Evolutionary conservation across 2,113 vertebrate species (phyloP), one percentile per base, ranked within the genome.

Genomic region (Hypanus sabinus): DNA sequence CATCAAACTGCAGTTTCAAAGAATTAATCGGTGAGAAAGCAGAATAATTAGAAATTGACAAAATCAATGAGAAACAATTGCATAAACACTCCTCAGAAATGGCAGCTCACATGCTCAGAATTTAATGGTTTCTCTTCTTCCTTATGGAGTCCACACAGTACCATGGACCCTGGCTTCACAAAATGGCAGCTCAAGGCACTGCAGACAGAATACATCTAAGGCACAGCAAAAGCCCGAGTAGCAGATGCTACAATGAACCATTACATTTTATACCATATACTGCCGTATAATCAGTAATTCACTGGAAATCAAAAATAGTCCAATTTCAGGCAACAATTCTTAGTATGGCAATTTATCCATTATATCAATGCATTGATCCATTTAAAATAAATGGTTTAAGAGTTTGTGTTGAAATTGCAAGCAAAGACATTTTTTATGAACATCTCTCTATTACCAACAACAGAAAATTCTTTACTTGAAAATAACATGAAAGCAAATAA

Each of bases 311-410:
- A 7, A 33, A 33, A 24, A 60, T 90, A 68, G 9, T 18, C 30
- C 18, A 33, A 60, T 33, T 33, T 62, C 8, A 33, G n/a, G 60
- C 60, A 33, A 62, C 22, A 46, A 88, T 11, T 30, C 30, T 65
- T 33, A 5, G 46, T 20, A 62, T 3, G 7, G 14, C 30, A 65
- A 65, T 24, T 24, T 73, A n/a, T 14, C 57, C 30, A 65, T 33
- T 65, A 65, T 7, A 65, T 88, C 33, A 88, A 65, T 65, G 57
- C 14, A 60, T 62, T 18, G 65, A 88, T 6, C 12, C 85, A 65
- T 90, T 90, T 88, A 62, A 88, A 88, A 62, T 88, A 88, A 88
- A 30, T 88, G 27, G 81, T 62, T 88, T 33, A 65, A 65, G 62
- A 60, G n/a, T n/a, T 62, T n/a, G 2, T n/a, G 60, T 68, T 33